Evolutionary conservation across 1,140 invertebrate genomes (phyloP), one percentile per base, ranked within the genome.

Genomic region (Apis cerana): DNA sequence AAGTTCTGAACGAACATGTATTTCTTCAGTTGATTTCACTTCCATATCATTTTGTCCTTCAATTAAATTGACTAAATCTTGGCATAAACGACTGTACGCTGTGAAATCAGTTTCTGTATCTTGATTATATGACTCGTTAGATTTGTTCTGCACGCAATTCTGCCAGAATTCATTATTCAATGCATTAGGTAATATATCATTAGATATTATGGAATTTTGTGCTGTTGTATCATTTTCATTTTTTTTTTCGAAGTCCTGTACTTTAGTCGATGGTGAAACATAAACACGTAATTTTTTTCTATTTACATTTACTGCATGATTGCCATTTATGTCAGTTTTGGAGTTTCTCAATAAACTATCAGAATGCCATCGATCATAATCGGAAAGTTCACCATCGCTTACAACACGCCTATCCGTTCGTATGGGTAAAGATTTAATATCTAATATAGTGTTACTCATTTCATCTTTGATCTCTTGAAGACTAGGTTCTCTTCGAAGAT

Each of bases 31-130:
- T 48, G 17, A 43, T 27, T 50, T 52, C 17, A 21, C 3, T 17
- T 72, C 68, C n/a, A 27, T 33, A 13, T 76, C 81, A 21, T 88
- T 62, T 15, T 77, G 64, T 9, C 52, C 52, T 50, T 86, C 83
- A 15, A 88, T 88, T 19, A 89, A 67, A 61, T 89, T 86, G 21
- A 89, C 87, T 43, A 89, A 68, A 71, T 89, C 87, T 88, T 89
- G 88, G 70, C 88, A 89, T 27, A 89, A 50, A 12, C 87, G 84
- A 21, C 70, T 89, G 27, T 89, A 89, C 13, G 88, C 78, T 15
- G 64, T 88, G 11, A 89, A 89, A 64, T 88, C 88, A 7, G 87
- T 76, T 58, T 88, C 87, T 17, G 76, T 68, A 13, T 64, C 59
- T 21, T 62, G 58, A 23, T 58, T 54, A 50, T 61, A 52, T 23